Base-by-base conservation (phyloP, 2,797 vertebrate species). In the Spea hammondii region DNA sequence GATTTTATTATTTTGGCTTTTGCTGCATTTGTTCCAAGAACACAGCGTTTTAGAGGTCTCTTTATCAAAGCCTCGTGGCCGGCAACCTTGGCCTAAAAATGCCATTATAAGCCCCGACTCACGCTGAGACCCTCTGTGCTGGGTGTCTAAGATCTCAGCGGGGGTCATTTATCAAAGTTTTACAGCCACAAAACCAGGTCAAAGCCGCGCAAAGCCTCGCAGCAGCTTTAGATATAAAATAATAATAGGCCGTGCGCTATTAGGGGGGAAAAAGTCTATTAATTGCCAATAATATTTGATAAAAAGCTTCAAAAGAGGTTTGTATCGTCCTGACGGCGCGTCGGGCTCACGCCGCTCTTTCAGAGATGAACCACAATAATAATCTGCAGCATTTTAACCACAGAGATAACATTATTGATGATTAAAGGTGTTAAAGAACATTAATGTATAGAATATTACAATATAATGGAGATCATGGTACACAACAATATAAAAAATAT, bases 111-210 rank as follows among this genome's bases (percentile, higher is more conserved):
- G 17, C n/a, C 11, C 60, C 70, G 14, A 8, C 44, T 57, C 53
- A n/a, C 70, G 6, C 32, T 12, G 6, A 46, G 59, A 54, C 45
- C 53, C 9, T 60, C 53, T 60, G 59, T 72, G 45, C 70, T 48
- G 55, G 57, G 45, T 14, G n/a, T 6, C 70, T 17, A 44, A 14
- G 70, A 14, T 72, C 70, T 60, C 70, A 7, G 49, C 49, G 70
- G 70, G 54, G 45, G 46, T 45, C 55, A 72, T 60, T 60, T 72
- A 72, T 72, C 70, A 72, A 72, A 59, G 54, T 60, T 49, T 17
- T 57, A 49, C 55, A 60, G 70, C 70, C 9, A n/a, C 12, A 49
- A 72, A 72, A 48, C 12, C 51, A 47, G 10, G 32, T 5, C 47
- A 12, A 49, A 48, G 13, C 8, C 2, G n/a, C 4, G 13, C 8